Evolutionary conservation across 2,797 vertebrate species (phyloP).

Genomic region (Melopsittacus undulatus): DNA sequence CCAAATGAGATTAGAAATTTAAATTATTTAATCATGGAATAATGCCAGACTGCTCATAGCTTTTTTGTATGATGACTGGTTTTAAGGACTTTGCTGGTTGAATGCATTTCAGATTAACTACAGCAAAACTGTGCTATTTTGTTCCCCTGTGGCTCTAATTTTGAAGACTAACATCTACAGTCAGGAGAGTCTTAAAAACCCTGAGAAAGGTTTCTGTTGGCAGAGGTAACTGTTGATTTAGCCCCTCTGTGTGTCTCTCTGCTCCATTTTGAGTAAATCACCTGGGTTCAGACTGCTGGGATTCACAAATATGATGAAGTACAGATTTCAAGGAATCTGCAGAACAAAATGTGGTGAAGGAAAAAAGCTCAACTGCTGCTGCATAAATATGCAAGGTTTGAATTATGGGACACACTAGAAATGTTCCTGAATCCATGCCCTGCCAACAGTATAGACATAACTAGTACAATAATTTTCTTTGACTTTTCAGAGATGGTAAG

Average conservation of each 20-base stretch:
- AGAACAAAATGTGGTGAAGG: fast-evolving
- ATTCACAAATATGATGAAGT: not conserved
- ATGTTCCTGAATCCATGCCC: not conserved
- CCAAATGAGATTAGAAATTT: not conserved
- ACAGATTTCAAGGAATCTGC: not conserved
- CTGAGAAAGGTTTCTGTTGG: not conserved
- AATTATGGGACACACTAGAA: not conserved
- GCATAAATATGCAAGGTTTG: not conserved
- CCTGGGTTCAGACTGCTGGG: not conserved
- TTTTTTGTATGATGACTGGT: not conserved
- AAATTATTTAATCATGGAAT: not conserved
- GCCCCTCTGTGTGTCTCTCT: not conserved
- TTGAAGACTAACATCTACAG: not conserved
- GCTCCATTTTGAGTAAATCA: not conserved
- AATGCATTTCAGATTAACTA: not conserved
- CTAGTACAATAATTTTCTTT: not conserved
- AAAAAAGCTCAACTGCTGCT: not conserved
- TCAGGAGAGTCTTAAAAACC: not conserved
- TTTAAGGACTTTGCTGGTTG: not conserved
- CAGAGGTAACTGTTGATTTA: not conserved
- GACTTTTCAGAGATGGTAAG: not conserved
- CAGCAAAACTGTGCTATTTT: not conserved
- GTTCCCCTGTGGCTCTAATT: not conserved
- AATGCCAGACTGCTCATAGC: not conserved
- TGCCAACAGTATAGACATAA: not conserved